phyloP scores from a whole-genome alignment of 1,140 invertebrate genomes.

The Philopotamus ludificatus region DNA sequence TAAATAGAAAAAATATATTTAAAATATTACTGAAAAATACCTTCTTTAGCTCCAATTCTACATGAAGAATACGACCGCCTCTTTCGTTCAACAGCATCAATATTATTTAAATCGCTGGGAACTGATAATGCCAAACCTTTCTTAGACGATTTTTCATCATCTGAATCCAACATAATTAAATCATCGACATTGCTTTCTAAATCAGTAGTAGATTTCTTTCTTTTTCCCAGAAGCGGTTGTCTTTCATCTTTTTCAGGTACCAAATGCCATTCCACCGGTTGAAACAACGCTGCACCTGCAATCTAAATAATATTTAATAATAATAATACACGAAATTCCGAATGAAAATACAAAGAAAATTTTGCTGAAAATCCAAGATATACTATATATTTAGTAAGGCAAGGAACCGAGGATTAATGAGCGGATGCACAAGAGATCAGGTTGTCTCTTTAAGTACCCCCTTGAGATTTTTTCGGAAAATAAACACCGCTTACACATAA shows the following conservation, averaged over 20 bases:
- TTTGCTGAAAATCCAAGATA: too few relatives aligned
- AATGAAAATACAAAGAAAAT: too few relatives aligned
- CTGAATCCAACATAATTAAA: too few relatives aligned
- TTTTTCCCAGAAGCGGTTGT: slow-evolving; percentile 41
- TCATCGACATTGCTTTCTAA: neutral
- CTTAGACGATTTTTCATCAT: neutral
- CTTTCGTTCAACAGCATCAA: neutral
- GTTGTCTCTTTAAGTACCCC: slow-evolving; percentile 12
- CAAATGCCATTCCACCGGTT: slow-evolving; percentile 58
- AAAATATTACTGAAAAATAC: too few relatives aligned
- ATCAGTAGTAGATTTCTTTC: neutral
- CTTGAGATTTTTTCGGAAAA: slow-evolving; percentile 5
- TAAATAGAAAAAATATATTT: too few relatives aligned
- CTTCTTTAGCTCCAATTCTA: too few relatives aligned
- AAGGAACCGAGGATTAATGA: slow-evolving; percentile 15
- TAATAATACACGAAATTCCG: too few relatives aligned
- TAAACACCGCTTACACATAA: slow-evolving; percentile 5
- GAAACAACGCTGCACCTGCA: slow-evolving; percentile 52
- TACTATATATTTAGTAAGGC: neutral
- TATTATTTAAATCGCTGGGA: neutral
- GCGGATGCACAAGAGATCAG: neutral
- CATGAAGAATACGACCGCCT: neutral
- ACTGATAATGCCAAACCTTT: neutral
- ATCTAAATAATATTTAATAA: too few relatives aligned
- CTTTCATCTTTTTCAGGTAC: slow-evolving; percentile 50